Percentiles rank a stretch among this genome's conserved stretches.
Evolutionary conservation across 2,797 vertebrate genomes (phyloP).

Genomic region (Peromyscus nudipes): DNA sequence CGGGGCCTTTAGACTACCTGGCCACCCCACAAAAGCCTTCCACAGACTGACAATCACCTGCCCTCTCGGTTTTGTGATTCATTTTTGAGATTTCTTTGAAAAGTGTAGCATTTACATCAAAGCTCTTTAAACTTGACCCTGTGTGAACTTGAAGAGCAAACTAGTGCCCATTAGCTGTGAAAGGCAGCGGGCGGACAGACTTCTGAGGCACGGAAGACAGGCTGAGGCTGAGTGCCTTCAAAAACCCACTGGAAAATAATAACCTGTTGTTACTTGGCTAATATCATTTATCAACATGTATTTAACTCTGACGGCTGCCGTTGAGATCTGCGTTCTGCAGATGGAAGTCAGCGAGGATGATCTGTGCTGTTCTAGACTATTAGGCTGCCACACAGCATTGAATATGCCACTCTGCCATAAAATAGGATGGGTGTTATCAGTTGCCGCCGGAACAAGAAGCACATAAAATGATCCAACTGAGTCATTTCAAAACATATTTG

Average conservation of each 20-base stretch:
- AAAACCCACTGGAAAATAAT: slow-evolving; percentile 79
- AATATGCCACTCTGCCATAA: slow-evolving; percentile 75
- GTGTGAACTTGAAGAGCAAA: slow-evolving; percentile 35
- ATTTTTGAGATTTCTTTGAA: slow-evolving; percentile 61
- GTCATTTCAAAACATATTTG: slow-evolving; percentile 83
- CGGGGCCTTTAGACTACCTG: not conserved
- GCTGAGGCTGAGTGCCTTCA: slow-evolving; percentile 61
- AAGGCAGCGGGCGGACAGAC: slow-evolving; percentile 18
- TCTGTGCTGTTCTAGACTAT: slow-evolving; percentile 76
- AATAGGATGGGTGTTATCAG: slow-evolving; percentile 69
- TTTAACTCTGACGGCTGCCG: slow-evolving; percentile 84
- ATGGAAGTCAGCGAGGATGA: slow-evolving; percentile 78
- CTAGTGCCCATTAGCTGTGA: slow-evolving; percentile 44
- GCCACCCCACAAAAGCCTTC: not conserved
- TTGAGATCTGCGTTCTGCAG: slow-evolving; percentile 75
- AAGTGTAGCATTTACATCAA: slow-evolving; percentile 62
- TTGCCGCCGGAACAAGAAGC: slow-evolving; percentile 75
- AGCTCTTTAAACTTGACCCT: slow-evolving; percentile 56
- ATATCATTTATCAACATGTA: slow-evolving; percentile 86
- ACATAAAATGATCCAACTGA: slow-evolving; percentile 82
- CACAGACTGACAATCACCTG: not conserved
- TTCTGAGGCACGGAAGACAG: slow-evolving; percentile 40
- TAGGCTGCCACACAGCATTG: slow-evolving; percentile 72
- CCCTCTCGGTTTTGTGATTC: not conserved
- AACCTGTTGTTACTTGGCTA: slow-evolving; percentile 77